A percentile compares a stretch with the other conserved stretches of the same genome.
These are phyloP conservation scores for Ianthella basta DNA, from an alignment of 37 sponge, comb jelly and placozoan species.

Conservation along the genomic window DNA sequence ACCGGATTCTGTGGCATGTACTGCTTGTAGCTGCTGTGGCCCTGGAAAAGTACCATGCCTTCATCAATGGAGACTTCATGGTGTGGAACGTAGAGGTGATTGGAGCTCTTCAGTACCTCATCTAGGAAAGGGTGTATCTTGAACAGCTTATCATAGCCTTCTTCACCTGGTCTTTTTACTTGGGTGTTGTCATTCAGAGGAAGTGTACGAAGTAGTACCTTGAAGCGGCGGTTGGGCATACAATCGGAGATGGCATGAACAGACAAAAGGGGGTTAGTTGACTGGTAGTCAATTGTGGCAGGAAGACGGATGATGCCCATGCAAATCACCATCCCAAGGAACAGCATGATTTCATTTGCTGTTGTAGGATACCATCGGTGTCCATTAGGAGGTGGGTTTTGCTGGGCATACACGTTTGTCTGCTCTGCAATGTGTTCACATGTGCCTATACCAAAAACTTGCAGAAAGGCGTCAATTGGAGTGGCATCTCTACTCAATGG, in stretches of 20 bases:
- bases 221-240: constrained; percentile 25
- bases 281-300: constrained; percentile 41
- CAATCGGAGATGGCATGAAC: constrained; percentile 4
- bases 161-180: neutral
- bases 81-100: constrained; percentile 26
- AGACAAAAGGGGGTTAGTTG: constrained; percentile 22
- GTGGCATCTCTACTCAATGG: neutral
- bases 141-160: constrained; percentile 46
- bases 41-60: constrained; percentile 49
- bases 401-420: constrained; percentile 47
- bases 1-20: constrained; percentile 52
- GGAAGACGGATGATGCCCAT: constrained; percentile 49
- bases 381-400: constrained; percentile 2
- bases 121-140: constrained; percentile 37
- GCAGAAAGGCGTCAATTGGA: constrained; percentile 36
- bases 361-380: constrained; percentile 11
- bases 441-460: neutral
- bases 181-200: constrained; percentile 37
- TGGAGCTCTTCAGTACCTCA: neutral
- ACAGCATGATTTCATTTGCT: constrained; percentile 15
- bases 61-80: constrained; percentile 50
- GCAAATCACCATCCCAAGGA: constrained; percentile 31
- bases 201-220: constrained; percentile 5
- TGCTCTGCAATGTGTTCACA: constrained; percentile 28
- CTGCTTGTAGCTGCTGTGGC: constrained; percentile 41